Evolutionary conservation across 2,113 vertebrate species (phyloP), one percentile per base, ranked within the genome.

Genomic region (Psittacula cyanocephala): DNA sequence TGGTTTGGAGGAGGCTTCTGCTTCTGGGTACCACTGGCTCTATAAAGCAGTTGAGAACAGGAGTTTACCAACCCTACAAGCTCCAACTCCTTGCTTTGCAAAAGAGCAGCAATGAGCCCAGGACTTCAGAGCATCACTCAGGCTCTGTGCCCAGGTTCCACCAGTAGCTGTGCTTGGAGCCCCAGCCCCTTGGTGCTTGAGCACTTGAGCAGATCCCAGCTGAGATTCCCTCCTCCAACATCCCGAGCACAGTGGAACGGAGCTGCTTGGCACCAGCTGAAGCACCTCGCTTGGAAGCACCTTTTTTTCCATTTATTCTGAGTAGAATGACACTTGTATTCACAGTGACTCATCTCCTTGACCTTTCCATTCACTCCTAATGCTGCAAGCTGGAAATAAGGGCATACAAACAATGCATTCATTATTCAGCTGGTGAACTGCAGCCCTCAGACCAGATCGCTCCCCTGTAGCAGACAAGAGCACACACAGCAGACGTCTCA

Each of bases 281-380:
- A 68, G 71, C 93, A 95, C 95, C 95, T 96, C 65, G 0, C 80
- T 33, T 64, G 62, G 65, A 64, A 93, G 44, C 81, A 69, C 47
- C 67, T 77, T 79, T 89, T 59, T 67, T 69, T 62, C 87, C 64
- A 29, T 55, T 93, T n/a, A 80, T 95, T 71, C 86, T 72, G 83
- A 88, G 95, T 64, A 94, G 96, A 93, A 68, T 76, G 93, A 94
- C 91, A 97, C 93, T 96, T 81, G 93, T 91, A 85, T 95, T 97
- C 86, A 9, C 87, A 53, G 86, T 93, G 92, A 84, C 92, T 97
- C 95, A 96, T 97, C 96, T 96, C 91, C 96, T 94, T 96, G 96
- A 96, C 96, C 96, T 96, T 96, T 94, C 93, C 25, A 57, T 95
- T 96, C 95, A 76, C 93, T 96, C 81, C 11, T 19, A 92, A 69